Base-by-base conservation (phyloP, 1,140 invertebrate species). In the Sycobia sp. region DNA sequence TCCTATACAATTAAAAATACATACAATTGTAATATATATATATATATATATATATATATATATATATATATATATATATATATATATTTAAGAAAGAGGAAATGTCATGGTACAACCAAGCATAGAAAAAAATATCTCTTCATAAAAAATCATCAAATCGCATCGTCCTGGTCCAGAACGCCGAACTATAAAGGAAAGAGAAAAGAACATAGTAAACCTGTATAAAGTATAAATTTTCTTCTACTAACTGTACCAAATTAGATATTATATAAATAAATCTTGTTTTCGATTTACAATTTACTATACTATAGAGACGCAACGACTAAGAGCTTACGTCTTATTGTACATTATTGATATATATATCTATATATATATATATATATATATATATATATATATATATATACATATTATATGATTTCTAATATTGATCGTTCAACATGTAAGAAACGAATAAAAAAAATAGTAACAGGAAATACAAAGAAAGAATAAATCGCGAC, bases 201-300 rank as follows among this genome's bases (percentile, higher is more conserved):
- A 44, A 11, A 68, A 69, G 54, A 68, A 65, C 51, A 67, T 64
- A 50, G 25, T 71, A 68, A 67, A 67, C 39, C 47, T 74, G 69
- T 72, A 73, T 62, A 71, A 69, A 71, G 70, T 70, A 71, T 66
- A 73, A 67, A 69, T 67, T 73, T 62, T 71, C 67, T 66, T 71
- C 67, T 68, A 66, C 66, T 71, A 65, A 65, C 67, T 69, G 68
- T 70, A 69, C 58, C 65, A 67, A 66, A 71, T 67, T 67, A 39
- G n/a, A n/a, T n/a, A n/a, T 1, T 29, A 56, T 41, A 43, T 51
- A 53, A 51, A 60, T 51, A 60, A 67, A 27, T 62, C 68, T 69
- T 72, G 65, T 71, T 72, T 70, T 70, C 66, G 56, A 67, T 68
- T 68, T 69, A 41, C 32, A 65, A 66, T 32, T 56, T 25, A 69